Evolutionary conservation across 2,113 vertebrate species (phyloP).

Genomic region (Tinamus guttatus): DNA sequence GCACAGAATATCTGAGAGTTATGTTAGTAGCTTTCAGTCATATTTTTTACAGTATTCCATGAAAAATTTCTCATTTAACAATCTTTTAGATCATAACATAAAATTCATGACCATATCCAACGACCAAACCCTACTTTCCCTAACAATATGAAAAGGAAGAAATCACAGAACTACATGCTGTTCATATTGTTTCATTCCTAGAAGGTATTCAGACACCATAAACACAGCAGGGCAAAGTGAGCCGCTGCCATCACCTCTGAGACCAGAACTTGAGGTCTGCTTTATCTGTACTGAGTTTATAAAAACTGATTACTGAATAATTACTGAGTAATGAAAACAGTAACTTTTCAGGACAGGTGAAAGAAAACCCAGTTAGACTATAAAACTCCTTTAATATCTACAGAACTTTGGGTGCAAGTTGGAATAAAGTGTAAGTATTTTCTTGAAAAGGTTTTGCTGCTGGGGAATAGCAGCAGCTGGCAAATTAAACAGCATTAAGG

Average conservation of each 20-base stretch:
- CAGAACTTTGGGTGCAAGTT: neutral
- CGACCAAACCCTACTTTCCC: neutral
- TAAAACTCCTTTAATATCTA: no score
- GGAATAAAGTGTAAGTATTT: neutral
- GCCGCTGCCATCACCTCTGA: no score
- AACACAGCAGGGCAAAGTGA: neutral
- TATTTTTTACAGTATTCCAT: conserved; percentile 7
- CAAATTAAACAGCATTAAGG: neutral
- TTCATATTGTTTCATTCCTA: neutral
- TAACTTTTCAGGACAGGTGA: neutral
- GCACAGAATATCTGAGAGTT: neutral
- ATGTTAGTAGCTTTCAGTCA: neutral
- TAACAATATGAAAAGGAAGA: neutral
- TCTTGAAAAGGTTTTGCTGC: neutral
- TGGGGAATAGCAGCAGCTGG: neutral
- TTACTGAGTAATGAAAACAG: neutral
- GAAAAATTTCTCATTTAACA: neutral
- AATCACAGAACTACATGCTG: neutral
- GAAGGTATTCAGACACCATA: neutral
- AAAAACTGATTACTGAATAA: no score
- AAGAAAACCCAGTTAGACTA: neutral
- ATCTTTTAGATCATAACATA: neutral
- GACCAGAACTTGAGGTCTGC: neutral
- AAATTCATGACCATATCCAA: neutral
- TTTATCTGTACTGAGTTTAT: neutral